These are phyloP conservation scores for Drosophila villosipedis DNA, from an alignment of 2,888 invertebrate genomes.

Conservation along the genomic window DNA sequence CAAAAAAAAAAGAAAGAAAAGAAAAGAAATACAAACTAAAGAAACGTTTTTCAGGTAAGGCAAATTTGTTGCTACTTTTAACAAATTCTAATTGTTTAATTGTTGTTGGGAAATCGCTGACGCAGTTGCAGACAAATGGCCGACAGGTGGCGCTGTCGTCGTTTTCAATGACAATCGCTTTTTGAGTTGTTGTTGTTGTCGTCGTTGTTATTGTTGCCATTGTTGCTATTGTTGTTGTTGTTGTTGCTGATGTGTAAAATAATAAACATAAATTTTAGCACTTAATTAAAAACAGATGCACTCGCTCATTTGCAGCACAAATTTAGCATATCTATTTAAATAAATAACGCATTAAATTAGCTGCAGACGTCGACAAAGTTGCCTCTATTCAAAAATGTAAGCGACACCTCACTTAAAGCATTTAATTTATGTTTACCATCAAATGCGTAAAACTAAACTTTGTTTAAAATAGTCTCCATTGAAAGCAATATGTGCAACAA, in stretches of 20 bases:
- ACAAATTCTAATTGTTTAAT: conserved; percentile 59
- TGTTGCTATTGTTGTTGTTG: conserved; percentile 1
- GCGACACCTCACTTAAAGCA: conserved; percentile 40
- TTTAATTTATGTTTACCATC: conserved; percentile 26
- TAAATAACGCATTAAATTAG: conserved; percentile 61
- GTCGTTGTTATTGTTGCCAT: background rate
- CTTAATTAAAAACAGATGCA: conserved; percentile 77
- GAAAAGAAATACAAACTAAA: background rate
- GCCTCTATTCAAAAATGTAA: conserved; percentile 34
- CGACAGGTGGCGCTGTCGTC: conserved; percentile 79
- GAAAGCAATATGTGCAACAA: background rate
- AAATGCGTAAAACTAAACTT: conserved; percentile 5
- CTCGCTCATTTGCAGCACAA: conserved; percentile 62
- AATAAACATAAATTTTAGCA: conserved; percentile 71
- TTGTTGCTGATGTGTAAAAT: conserved; percentile 28
- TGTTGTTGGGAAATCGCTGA: conserved; percentile 61
- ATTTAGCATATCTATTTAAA: conserved; percentile 74
- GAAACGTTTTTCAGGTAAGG: conserved; percentile 50
- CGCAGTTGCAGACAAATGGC: conserved; percentile 73
- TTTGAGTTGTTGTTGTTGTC: conserved; percentile 6
- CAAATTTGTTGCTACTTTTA: conserved; percentile 44
- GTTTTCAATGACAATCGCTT: conserved; percentile 52
- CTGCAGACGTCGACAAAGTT: conserved; percentile 67
- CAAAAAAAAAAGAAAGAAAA: background rate
- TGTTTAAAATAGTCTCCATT: conserved; percentile 51